phyloP scores from a whole-genome alignment of 2,113 vertebrate genomes.

The Physeter macrocephalus region DNA sequence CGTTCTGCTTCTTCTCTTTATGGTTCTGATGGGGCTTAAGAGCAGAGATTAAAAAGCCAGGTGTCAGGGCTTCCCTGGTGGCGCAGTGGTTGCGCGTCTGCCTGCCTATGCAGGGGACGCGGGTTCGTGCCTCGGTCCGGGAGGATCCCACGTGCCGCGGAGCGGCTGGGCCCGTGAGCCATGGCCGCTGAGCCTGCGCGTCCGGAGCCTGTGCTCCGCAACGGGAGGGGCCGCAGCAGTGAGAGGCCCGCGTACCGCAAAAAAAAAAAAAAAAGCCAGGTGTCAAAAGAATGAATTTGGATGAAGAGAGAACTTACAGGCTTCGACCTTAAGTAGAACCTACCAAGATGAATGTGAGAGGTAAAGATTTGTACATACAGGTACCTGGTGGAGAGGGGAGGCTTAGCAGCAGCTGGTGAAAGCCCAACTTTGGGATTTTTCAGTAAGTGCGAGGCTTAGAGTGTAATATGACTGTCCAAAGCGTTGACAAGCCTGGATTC shows the following conservation, averaged over 20 bases:
- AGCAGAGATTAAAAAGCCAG: background rate
- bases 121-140: too few relatives aligned
- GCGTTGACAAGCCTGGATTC: background rate
- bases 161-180: too few relatives aligned
- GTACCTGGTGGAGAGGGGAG: background rate
- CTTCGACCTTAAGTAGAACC: background rate
- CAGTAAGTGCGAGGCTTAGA: background rate
- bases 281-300: background rate
- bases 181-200: too few relatives aligned
- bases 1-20: background rate
- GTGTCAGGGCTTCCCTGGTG: too few relatives aligned
- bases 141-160: too few relatives aligned
- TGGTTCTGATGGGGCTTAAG: background rate
- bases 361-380: background rate
- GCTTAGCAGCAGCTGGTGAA: background rate
- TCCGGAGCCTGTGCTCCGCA: too few relatives aligned
- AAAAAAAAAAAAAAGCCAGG: fast-evolving
- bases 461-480: background rate
- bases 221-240: too few relatives aligned
- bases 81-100: too few relatives aligned
- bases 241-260: too few relatives aligned
- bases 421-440: background rate
- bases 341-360: too few relatives aligned
- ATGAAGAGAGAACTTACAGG: background rate
- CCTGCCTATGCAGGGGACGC: too few relatives aligned